Percentiles rank a stretch among this genome's conserved stretches.
Conservation (phyloP, 2,797 vertebrate genomes). For the Coendou prehensilis region DNA sequence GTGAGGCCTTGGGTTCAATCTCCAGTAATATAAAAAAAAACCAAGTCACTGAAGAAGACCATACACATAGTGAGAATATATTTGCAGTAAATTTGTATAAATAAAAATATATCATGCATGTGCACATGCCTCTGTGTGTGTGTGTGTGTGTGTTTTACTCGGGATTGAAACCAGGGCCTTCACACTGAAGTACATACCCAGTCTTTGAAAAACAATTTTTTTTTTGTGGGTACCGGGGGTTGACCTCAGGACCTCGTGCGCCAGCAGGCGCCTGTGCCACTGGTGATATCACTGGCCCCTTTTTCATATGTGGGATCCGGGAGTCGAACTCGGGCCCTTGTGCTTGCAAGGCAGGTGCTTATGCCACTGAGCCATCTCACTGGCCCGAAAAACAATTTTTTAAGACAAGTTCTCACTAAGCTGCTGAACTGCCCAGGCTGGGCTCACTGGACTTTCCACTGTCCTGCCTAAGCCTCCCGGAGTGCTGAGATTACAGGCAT, state of each 20-base stretch:
- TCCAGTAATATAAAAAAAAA: neutral
- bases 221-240: too few species aligned
- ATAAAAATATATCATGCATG: neutral
- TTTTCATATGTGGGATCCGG: too few species aligned
- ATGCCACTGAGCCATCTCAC: too few species aligned
- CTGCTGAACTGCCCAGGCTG: neutral
- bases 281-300: too few species aligned
- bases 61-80: neutral
- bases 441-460: neutral
- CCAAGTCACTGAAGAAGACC: neutral
- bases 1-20: neutral
- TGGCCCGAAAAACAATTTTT: neutral
- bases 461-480: neutral
- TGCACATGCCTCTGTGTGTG: neutral
- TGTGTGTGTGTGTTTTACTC: neutral
- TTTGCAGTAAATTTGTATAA: neutral
- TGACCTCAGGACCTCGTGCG: too few species aligned
- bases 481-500: neutral
- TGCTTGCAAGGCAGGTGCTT: too few species aligned
- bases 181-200: neutral
- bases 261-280: too few species aligned
- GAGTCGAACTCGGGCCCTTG: too few species aligned
- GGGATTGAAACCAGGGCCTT: neutral
- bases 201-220: too few species aligned
- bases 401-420: neutral